Evolutionary conservation across 2,797 vertebrate genomes (phyloP).

Genomic region (Chelidonichthys spinosus): DNA sequence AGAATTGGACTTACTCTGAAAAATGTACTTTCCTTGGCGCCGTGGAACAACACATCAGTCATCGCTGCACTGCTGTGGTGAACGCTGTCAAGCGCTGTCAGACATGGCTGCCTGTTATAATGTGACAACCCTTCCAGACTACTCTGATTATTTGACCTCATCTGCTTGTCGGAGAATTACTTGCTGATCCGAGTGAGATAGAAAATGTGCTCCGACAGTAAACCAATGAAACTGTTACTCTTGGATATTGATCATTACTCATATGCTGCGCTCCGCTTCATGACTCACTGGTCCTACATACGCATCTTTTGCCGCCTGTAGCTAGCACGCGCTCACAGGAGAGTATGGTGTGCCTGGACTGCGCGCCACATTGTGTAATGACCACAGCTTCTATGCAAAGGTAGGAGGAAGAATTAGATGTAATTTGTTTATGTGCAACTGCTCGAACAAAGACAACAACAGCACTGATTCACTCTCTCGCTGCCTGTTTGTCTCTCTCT

Average conservation of each 20-base stretch:
- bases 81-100: conserved; percentile 45
- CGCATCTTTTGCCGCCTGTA: conserved; percentile 26
- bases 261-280: conserved; percentile 17
- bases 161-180: conserved; percentile 43
- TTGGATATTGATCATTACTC: conserved; percentile 51
- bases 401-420: conserved; percentile 36
- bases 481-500: conserved; percentile 34
- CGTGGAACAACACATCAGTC: conserved; percentile 22
- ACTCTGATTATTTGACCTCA: conserved; percentile 46
- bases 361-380: conserved; percentile 33
- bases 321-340: neutral
- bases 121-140: conserved; percentile 47
- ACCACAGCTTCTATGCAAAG: conserved; percentile 54
- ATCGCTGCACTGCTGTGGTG: conserved; percentile 20
- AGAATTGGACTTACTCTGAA: neutral
- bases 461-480: conserved; percentile 46
- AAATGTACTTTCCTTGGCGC: conserved; percentile 14
- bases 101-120: conserved; percentile 43
- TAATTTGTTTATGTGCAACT: conserved; percentile 65
- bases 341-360: conserved; percentile 13
- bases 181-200: conserved; percentile 29
- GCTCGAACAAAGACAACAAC: conserved; percentile 56
- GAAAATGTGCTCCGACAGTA: conserved; percentile 52
- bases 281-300: conserved; percentile 29
- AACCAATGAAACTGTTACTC: conserved; percentile 48